phyloP scores from a whole-genome alignment of 2,888 invertebrate species.

The Myopa tessellatipennis region DNA sequence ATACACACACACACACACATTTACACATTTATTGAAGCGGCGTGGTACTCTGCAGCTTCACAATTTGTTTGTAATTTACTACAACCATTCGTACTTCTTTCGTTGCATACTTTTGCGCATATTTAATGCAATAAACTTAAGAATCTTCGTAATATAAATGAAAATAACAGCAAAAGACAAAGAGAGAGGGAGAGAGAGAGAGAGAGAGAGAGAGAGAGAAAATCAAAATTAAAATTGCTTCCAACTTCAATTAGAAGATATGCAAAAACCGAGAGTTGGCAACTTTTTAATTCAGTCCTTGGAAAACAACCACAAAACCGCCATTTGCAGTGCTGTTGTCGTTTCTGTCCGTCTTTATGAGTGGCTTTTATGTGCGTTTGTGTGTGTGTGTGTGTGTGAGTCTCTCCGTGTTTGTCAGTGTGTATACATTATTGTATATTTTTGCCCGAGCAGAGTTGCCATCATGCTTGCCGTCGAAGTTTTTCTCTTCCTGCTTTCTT shows the following conservation, averaged over 20 bases:
- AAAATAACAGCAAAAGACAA: background rate
- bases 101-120: slow-evolving; percentile 39
- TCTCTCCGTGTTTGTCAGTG: background rate
- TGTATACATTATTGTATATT: background rate
- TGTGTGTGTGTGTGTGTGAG: background rate
- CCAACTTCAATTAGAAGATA: slow-evolving; percentile 29
- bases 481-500: background rate
- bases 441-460: background rate
- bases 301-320: background rate
- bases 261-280: slow-evolving; percentile 6
- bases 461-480: background rate
- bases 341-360: slow-evolving; percentile 1
- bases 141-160: slow-evolving; percentile 13
- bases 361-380: background rate
- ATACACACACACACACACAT: no score
- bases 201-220: background rate
- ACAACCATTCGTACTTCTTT: background rate
- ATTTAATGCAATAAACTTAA: slow-evolving; percentile 39
- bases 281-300: background rate
- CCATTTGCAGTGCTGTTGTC: slow-evolving; percentile 2
- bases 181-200: background rate
- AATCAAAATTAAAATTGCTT: slow-evolving; percentile 9
- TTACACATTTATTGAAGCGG: no score
- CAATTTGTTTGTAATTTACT: slow-evolving; percentile 7
- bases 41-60: background rate